Conservation (phyloP, 2,797 vertebrate species). For the Pelochelys cantorii region DNA sequence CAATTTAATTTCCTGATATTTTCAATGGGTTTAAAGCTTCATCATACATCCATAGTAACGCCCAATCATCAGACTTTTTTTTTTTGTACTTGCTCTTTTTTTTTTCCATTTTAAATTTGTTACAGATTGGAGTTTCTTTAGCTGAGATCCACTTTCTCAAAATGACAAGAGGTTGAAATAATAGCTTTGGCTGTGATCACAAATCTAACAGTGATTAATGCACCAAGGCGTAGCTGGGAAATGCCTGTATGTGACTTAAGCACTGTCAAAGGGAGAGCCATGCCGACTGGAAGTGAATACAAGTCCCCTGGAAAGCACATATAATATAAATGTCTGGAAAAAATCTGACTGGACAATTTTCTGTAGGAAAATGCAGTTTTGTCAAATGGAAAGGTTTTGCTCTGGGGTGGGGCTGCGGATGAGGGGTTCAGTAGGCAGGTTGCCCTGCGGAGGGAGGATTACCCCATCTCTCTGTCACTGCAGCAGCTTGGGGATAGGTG, state of each 20-base stretch:
- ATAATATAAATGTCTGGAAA: not conserved
- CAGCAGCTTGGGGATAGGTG: no score
- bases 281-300: not conserved
- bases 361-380: not conserved
- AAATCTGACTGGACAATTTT: not conserved
- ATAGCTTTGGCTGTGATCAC: not conserved
- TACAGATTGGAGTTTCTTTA: not conserved
- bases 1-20: not conserved
- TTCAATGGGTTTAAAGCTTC: not conserved
- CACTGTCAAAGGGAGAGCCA: not conserved
- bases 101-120: not conserved
- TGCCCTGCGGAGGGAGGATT: no score
- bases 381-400: not conserved
- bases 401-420: no score
- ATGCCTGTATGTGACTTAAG: not conserved
- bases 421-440: no score
- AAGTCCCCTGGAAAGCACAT: not conserved
- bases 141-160: not conserved
- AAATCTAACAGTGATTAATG: not conserved
- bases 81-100: not conserved
- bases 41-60: not conserved
- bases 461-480: no score
- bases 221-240: not conserved
- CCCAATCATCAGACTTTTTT: not conserved
- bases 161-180: slow-evolving; percentile 3